Base-by-base conservation (phyloP, 2,888 invertebrate species). In the Erebia palarica region DNA sequence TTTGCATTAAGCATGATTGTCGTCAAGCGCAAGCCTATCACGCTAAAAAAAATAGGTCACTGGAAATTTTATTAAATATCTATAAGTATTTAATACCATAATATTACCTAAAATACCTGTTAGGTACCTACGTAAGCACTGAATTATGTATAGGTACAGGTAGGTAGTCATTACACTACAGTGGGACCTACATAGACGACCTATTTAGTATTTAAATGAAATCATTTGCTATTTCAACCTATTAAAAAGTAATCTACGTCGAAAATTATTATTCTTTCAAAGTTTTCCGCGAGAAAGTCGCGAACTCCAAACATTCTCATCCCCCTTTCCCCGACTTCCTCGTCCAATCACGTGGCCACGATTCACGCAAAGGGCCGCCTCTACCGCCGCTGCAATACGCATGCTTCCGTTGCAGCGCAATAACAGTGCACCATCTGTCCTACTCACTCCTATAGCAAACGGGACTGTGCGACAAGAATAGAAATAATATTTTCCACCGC, bases 331-430 rank as follows among this genome's bases (percentile, higher is more conserved):
- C 51, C 77, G 78, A 84, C 80, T 80, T 78, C 79, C 75, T 75
- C 75, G 74, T 70, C 93, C 93, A 93, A 93, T 93, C 83, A 80
- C 77, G 78, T 76, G 77, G 77, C 82, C 74, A 78, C 78, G 81
- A 82, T 78, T 73, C 81, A 87, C 88, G 87, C 87, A 87, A 75
- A 75, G 82, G 80, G 86, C 91, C 85, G 87, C 91, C 86, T 92
- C 93, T 88, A 76, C 83, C 76, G 81, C 82, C 84, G 83, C 85
- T 92, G 90, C 90, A 92, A 79, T 89, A 89, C 92, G 93, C 92
- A 91, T 89, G 90, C 87, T 86, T 86, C 78, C 78, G 82, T 78
- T 85, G 87, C 88, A 86, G 80, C 85, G 86, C 78, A 83, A 82
- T 79, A 76, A 79, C 78, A 79, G 70, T 76, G 74, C 76, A 77